Evolutionary conservation across 2,797 vertebrate species (phyloP), one percentile per base, ranked within the genome.

Genomic region (Lutjanus argentimaculatus): DNA sequence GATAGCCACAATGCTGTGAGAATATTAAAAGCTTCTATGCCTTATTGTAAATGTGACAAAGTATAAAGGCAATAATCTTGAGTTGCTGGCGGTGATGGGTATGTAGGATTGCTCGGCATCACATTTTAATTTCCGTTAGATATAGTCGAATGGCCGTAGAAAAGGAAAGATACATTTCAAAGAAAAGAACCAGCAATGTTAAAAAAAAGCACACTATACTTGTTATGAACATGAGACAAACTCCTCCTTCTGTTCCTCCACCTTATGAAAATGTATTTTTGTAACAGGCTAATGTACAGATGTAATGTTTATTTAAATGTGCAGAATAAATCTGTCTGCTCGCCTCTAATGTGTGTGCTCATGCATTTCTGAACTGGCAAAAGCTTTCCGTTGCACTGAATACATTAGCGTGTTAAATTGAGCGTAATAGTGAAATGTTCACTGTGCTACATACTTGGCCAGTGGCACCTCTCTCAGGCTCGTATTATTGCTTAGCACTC

Each of bases 321-420:
- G 82, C 79, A 83, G 75, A 89, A 86, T 89, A 87, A 89, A 89
- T 72, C 53, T 67, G 68, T 82, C 79, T 65, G 22, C 75, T 79
- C 42, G 16, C 21, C 77, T 72, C 43, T 79, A 64, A 85, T 74
- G 68, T 67, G 84, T 83, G 73, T 77, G 78, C 71, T 90, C 90
- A 82, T 92, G 89, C 88, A 67, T 88, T 75, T 63, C 49, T 82
- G 62, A 84, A 62, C 46, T 42, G 49, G 69, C 56, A 61, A 81
- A 84, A 75, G 75, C 80, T 86, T 88, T 85, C 70, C 69, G 14
- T 72, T 72, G 74, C 73, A 7, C 79, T 85, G 87, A 84, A 88
- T 89, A 73, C 22, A 63, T 89, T 83, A 88, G 76, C 40, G 63
- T 63, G 83, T 85, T 88, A 77, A 94, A 92, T 86, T 84, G 83